Evolutionary conservation across 2,113 vertebrate genomes (phyloP), one percentile per base, ranked within the genome.

Genomic region (Columba janthina): DNA sequence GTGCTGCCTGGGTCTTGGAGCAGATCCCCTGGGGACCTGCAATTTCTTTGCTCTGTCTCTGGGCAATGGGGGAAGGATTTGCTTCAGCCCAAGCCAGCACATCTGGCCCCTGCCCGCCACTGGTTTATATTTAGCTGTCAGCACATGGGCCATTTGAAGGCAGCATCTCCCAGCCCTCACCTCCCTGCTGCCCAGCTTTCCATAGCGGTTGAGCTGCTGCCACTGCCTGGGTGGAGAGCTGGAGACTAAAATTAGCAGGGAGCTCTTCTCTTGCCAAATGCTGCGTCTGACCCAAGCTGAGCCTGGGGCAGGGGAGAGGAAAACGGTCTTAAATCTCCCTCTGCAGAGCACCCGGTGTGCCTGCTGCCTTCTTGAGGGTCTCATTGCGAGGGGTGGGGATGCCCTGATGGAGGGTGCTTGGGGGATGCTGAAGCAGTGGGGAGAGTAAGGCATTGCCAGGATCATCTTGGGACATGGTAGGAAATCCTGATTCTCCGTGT

Each of bases 191-290:
- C 92, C 85, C 86, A 8, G 94, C 77, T 96, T 94, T 91, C 95
- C 96, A 40, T 69, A 74, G 88, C 4, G 6, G 90, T 89, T 78
- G 90, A 94, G 71, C 90, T 86, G 95, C 93, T 88, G 76, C 44
- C 18, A 17, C 94, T 82, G 96, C 92, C 82, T 96, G 97, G 97
- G 95, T 97, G 97, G 97, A 98, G 97, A 97, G 82, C 84, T 1
- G 28, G 32, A 65, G 70, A 95, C 97, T 98, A 97, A 98, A 98
- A 98, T 98, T 98, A 98, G 97, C 96, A 85, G 54, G 86, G 88
- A 95, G 51, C 56, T 29, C 69, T 56, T 88, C 91, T 88, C 77
- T 75, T 97, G 98, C 97, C 97, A 97, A 86, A 70, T 70, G 88
- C 91, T 85, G 82, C 8, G 34, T 92, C 95, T 90, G 96, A 85